Percentiles rank a stretch among this genome's conserved stretches.
Conservation (phyloP, 2,797 vertebrate species). For the Hippoglossus hippoglossus region DNA sequence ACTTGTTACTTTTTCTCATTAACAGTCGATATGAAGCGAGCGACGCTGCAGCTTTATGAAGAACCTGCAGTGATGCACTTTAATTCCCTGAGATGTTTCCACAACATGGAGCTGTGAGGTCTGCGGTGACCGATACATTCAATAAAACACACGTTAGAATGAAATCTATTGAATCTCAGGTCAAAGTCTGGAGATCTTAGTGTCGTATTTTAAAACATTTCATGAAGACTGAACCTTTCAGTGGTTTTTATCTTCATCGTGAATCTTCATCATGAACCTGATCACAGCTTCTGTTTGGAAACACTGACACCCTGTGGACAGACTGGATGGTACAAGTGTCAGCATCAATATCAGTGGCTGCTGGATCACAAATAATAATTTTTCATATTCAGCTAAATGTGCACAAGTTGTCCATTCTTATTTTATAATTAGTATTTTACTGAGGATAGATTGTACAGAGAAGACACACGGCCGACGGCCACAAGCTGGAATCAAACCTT, state of each 20-base stretch:
- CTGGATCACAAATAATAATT: neutral
- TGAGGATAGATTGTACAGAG: too few relatives aligned
- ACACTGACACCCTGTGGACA: conserved; percentile 70
- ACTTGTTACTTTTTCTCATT: conserved; percentile 47
- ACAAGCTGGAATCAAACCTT: too few relatives aligned
- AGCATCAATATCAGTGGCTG: neutral
- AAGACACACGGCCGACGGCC: too few relatives aligned
- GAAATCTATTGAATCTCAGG: too few relatives aligned
- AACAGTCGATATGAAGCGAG: conserved; percentile 42
- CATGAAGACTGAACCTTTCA: neutral
- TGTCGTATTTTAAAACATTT: too few relatives aligned
- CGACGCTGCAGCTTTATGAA: neutral
- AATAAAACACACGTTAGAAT: too few relatives aligned
- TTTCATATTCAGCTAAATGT: too few relatives aligned
- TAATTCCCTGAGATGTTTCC: conserved; percentile 27
- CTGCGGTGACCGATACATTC: conserved; percentile 1
- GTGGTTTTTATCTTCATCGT: neutral
- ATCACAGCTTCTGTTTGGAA: conserved; percentile 25
- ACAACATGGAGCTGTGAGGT: neutral
- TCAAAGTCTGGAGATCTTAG: too few relatives aligned
- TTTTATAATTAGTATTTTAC: too few relatives aligned
- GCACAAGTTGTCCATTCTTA: too few relatives aligned
- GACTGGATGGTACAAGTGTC: conserved; percentile 1
- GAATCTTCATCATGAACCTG: neutral
- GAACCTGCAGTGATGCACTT: conserved; percentile 31